phyloP scores from a whole-genome alignment of 1,140 invertebrate species.

The Papilio machaon region DNA sequence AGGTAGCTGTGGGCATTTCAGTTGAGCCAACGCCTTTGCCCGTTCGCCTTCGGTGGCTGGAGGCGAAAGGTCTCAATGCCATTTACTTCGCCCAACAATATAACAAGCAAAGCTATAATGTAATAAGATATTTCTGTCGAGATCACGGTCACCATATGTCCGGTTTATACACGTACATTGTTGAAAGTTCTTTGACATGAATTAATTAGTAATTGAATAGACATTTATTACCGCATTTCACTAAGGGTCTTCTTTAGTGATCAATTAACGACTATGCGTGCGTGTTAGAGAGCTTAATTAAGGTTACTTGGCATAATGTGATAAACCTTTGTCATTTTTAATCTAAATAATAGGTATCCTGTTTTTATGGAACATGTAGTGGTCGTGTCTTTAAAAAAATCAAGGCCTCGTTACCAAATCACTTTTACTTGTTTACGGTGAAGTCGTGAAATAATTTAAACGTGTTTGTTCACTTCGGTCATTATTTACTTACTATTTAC shows the following conservation, averaged over 20 bases:
- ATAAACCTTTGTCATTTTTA: background rate
- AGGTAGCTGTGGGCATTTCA: conserved; percentile 37
- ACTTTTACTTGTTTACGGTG: conserved; percentile 50
- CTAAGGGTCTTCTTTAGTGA: too few relatives aligned
- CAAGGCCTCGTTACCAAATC: conserved; percentile 52
- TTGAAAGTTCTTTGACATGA: background rate
- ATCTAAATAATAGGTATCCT: background rate
- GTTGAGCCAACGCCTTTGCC: conserved; percentile 47
- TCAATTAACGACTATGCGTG: too few relatives aligned
- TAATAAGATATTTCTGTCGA: conserved; percentile 44
- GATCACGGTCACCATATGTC: conserved; percentile 26
- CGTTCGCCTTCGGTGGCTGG: conserved; percentile 56
- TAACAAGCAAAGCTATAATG: conserved; percentile 40
- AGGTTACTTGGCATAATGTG: background rate
- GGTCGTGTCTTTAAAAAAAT: conserved; percentile 43
- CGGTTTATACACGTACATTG: background rate
- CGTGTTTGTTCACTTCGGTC: background rate
- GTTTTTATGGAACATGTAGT: background rate
- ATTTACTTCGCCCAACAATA: conserved; percentile 44
- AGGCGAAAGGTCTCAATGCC: conserved; percentile 66
- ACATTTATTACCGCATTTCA: too few relatives aligned
- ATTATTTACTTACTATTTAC: too few relatives aligned
- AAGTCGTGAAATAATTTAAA: conserved; percentile 28
- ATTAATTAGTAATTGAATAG: too few relatives aligned
- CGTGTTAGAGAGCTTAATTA: too few relatives aligned